Conservation (phyloP, 2,888 invertebrate genomes). For the Lycocerus yunnanus region DNA sequence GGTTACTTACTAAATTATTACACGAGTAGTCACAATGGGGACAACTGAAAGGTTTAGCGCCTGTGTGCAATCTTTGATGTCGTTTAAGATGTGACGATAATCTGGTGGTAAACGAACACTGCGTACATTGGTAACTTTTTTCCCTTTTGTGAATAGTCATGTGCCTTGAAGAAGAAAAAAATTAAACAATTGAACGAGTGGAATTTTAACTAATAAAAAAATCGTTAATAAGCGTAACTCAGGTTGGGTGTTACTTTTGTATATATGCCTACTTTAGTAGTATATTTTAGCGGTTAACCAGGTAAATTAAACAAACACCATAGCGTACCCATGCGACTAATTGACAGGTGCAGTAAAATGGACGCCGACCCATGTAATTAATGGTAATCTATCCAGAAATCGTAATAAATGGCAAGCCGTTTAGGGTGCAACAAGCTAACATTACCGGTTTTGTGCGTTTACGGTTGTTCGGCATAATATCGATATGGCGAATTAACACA, state of each 20-base stretch:
- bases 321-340: conserved; percentile 43
- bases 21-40: conserved; percentile 80
- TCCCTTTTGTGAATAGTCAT: conserved; percentile 60
- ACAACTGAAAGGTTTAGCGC: conserved; percentile 83
- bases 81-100: conserved; percentile 73
- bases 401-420: conserved; percentile 39
- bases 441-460: conserved; percentile 27
- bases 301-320: conserved; percentile 49
- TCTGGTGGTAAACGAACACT: conserved; percentile 73
- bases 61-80: conserved; percentile 79
- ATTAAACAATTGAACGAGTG: neutral
- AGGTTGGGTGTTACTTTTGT: neutral
- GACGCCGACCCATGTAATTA: conserved; percentile 51
- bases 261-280: neutral
- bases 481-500: conserved; percentile 13
- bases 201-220: conserved; percentile 1
- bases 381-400: conserved; percentile 51
- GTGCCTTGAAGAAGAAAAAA: conserved; percentile 60
- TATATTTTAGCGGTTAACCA: conserved; percentile 31
- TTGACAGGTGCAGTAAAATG: conserved; percentile 52
- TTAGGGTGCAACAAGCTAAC: conserved; percentile 24
- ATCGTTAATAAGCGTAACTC: neutral
- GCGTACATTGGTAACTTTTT: conserved; percentile 64
- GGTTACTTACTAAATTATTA: conserved; percentile 71
- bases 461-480: conserved; percentile 20